Evolutionary conservation across 2,113 vertebrate species (phyloP).

Genomic region (Aegithalos caudatus): DNA sequence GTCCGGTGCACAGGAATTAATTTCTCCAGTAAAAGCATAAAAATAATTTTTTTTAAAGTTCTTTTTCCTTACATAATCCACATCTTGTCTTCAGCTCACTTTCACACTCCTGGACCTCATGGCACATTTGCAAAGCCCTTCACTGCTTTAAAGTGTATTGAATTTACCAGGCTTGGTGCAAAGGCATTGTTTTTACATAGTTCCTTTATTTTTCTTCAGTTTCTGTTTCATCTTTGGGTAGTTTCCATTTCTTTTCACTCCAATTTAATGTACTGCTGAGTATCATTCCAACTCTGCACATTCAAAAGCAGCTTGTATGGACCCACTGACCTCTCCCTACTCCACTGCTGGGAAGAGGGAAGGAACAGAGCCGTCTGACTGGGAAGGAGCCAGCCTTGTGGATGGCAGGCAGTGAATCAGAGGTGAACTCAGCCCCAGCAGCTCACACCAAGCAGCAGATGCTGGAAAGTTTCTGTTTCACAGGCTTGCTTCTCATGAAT

Average conservation of each 20-base stretch:
- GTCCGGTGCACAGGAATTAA: neutral
- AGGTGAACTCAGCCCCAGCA: neutral
- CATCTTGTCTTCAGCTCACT: neutral
- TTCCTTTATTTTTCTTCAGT: neutral
- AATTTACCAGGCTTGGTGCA: neutral
- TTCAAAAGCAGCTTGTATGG: neutral
- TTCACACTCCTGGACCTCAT: neutral
- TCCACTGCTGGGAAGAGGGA: neutral
- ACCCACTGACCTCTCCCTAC: neutral
- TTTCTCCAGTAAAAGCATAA: neutral
- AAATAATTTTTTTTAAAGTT: neutral
- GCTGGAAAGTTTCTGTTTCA: neutral
- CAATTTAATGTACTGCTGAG: neutral
- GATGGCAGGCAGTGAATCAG: neutral
- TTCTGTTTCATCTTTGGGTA: neutral
- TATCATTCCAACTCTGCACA: neutral
- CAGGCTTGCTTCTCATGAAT: neutral
- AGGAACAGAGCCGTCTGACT: neutral
- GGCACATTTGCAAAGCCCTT: neutral
- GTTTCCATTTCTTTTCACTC: neutral
- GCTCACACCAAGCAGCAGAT: neutral
- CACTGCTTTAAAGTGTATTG: neutral
- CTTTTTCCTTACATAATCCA: neutral
- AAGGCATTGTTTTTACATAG: neutral
- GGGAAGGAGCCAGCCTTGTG: rapidly evolving